Evolutionary conservation across 2,888 invertebrate genomes (phyloP).

Genomic region (Nephrotoma flavescens): DNA sequence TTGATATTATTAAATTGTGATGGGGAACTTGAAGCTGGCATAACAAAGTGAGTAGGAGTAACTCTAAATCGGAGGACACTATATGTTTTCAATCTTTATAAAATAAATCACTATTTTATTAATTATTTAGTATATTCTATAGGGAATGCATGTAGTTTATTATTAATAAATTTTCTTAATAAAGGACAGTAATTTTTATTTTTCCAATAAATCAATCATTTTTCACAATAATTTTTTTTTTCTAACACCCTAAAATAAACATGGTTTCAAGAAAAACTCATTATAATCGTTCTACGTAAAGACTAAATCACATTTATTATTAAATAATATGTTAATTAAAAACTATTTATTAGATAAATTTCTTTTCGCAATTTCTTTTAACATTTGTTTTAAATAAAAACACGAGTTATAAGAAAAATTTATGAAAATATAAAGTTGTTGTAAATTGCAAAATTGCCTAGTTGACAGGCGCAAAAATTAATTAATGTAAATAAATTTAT

Average conservation of each 20-base stretch:
- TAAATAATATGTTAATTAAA: neutral
- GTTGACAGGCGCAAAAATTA: neutral
- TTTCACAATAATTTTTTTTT: neutral
- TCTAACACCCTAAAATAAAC: neutral
- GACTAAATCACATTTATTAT: neutral
- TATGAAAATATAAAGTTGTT: neutral
- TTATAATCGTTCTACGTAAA: neutral
- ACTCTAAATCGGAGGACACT: neutral
- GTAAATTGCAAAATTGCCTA: neutral
- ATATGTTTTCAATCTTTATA: too few species aligned
- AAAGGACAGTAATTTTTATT: neutral
- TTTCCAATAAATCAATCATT: neutral
- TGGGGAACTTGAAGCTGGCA: slow-evolving; percentile 4
- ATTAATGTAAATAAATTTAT: neutral
- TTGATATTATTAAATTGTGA: slow-evolving; percentile 1
- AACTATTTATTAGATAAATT: too few species aligned
- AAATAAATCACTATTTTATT: neutral
- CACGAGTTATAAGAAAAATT: neutral
- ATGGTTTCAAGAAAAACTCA: neutral
- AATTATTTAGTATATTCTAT: neutral
- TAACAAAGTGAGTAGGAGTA: neutral
- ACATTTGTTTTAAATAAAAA: neutral
- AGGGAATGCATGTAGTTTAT: too few species aligned
- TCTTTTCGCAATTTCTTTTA: neutral
- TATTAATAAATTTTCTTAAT: neutral